Percentiles rank a stretch among this genome's conserved stretches.
phyloP scores from a whole-genome alignment of 2,888 invertebrate species.

The Heliconius sara region DNA sequence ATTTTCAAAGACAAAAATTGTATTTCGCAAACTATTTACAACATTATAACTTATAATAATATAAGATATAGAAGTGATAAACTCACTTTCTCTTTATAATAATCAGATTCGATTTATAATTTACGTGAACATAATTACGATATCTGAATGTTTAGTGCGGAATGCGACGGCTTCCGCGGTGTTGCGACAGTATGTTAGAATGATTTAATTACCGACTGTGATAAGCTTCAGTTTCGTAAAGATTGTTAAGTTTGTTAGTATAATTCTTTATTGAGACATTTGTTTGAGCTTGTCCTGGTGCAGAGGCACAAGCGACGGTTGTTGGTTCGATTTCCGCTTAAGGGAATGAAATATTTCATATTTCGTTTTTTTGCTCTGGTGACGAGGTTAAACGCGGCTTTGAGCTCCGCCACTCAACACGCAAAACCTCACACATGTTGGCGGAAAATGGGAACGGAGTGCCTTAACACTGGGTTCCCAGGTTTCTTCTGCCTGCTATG shows the following conservation, averaged over 20 bases:
- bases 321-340: too few relatives aligned
- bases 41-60: neutral
- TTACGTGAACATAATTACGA: conserved; percentile 43
- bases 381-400: too few relatives aligned
- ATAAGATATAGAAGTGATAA: conserved; percentile 21
- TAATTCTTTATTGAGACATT: neutral
- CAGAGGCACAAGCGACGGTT: too few relatives aligned
- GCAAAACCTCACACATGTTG: too few relatives aligned
- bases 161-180: conserved; percentile 47
- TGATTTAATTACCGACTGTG: conserved; percentile 40
- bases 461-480: too few relatives aligned
- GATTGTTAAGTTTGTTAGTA: neutral
- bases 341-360: too few relatives aligned
- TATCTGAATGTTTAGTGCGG: conserved; percentile 39
- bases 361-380: too few relatives aligned
- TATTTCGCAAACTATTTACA: neutral
- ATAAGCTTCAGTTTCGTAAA: conserved; percentile 25
- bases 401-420: too few relatives aligned
- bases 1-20: neutral
- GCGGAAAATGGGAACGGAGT: too few relatives aligned
- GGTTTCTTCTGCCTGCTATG: too few relatives aligned
- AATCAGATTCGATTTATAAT: conserved; percentile 43
- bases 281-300: too few relatives aligned
- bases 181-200: conserved; percentile 44
- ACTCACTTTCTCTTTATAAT: conserved; percentile 38